Base-by-base conservation (phyloP, 2,113 vertebrate species). In the Macquaria australasica region DNA sequence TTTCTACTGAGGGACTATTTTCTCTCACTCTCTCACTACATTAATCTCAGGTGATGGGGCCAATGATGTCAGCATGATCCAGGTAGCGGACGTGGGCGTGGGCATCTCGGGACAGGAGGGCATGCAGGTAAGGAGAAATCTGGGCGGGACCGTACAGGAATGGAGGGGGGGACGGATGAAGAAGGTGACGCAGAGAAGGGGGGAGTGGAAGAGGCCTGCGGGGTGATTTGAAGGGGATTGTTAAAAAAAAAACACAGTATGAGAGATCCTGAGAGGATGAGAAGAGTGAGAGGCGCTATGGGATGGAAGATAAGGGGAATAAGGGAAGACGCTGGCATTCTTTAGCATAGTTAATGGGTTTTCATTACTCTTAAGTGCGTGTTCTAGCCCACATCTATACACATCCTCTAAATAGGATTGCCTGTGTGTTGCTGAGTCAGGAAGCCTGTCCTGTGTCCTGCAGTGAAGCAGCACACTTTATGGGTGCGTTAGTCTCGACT, bases 51-150 rank as follows among this genome's bases (percentile, higher is more conserved):
- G 98, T 90, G 98, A 99, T 3, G 98, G 98, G 77, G 98, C 98
- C 87, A 99, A 99, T 76, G 98, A 99, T 51, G 98, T 99, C 94
- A 99, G 98, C 94, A 99, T 99, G 98, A 99, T 99, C 92, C 98
- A 99, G 93, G 97, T 99, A 23, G 98, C 98, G 8, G 98, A 99
- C 59, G 97, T 99, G 63, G 98, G 98, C 0, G 98, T 99, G 84
- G 98, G 98, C 31, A 99, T 99, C 90, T 99, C 97, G 0, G 98
- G 98, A 89, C 98, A 99, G 93, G 98, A 99, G 87, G 98, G 98
- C 91, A 99, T 99, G 98, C 98, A 99, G 98, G 98, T 99, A 95
- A 96, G 83, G 31, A 75, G 55, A 85, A 68, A 67, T 8, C 23
- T 59, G 48, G 64, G 53, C 16, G 21, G 50, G 28, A 18, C 10